Percentiles rank a stretch among this genome's conserved stretches.
phyloP scores from a whole-genome alignment of 2,888 invertebrate genomes.

The Drosophila prostipennis region DNA sequence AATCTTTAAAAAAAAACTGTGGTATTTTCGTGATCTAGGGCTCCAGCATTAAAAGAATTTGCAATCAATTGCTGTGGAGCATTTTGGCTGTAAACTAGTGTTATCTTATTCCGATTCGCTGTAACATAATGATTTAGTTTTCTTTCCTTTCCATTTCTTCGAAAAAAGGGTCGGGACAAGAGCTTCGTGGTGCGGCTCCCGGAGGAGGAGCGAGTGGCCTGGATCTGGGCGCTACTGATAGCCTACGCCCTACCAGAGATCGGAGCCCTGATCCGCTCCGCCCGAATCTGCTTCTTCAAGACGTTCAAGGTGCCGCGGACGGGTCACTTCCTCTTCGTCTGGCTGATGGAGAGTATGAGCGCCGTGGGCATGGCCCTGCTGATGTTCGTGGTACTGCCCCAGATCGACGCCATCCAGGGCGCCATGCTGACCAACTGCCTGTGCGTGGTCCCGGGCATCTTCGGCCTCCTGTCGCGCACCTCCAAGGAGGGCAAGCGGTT shows the following conservation, averaged over 20 bases:
- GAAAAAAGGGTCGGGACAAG: constrained; percentile 90
- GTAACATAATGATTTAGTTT: background rate
- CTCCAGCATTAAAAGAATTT: too few species aligned
- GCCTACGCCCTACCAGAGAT: constrained; percentile 95
- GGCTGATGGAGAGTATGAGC: constrained; percentile 94
- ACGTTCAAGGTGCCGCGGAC: constrained; percentile 89
- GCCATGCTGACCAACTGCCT: constrained; percentile 98
- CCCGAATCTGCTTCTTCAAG: constrained; percentile 95
- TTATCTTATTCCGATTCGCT: too few species aligned
- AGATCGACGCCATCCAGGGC: constrained; percentile 96
- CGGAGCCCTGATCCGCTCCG: constrained; percentile 92
- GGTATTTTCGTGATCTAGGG: too few species aligned
- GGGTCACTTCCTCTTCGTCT: constrained; percentile 85
- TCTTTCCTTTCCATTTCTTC: background rate
- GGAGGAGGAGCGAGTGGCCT: constrained; percentile 93
- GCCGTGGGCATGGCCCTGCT: constrained; percentile 94
- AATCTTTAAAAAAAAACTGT: too few species aligned
- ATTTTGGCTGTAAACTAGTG: too few species aligned
- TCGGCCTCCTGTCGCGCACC: constrained; percentile 92
- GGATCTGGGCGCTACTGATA: constrained; percentile 96
- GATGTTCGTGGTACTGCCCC: constrained; percentile 94
- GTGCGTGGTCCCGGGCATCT: constrained; percentile 92
- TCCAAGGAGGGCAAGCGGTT: constrained; percentile 92
- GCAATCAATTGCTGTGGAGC: too few species aligned
- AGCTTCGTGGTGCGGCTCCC: constrained; percentile 92